A percentile compares a stretch with the other conserved stretches of the same genome.
Evolutionary conservation across 2,113 vertebrate species (phyloP).

Genomic region (Bambusicola thoracicus): DNA sequence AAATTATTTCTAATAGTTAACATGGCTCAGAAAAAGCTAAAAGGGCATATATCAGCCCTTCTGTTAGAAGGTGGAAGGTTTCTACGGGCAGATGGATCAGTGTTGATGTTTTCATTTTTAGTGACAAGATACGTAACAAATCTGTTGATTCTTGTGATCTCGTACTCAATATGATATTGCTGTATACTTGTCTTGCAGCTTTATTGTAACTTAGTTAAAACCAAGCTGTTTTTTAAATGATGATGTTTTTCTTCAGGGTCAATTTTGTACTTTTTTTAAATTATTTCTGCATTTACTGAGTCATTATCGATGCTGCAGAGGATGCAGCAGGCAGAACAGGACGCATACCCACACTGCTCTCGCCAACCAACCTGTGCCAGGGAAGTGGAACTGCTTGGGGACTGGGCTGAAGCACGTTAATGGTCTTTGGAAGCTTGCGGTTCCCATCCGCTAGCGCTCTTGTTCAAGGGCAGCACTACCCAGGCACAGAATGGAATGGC

Average conservation of each 20-base stretch:
- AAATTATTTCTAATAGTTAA: neutral
- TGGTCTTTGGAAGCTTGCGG: neutral
- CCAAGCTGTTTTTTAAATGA: neutral
- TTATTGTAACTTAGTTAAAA: slow-evolving; percentile 6
- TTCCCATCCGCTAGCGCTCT: neutral
- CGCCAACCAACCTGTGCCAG: rapidly evolving
- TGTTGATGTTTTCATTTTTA: neutral
- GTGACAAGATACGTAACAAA: neutral
- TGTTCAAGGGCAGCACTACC: neutral
- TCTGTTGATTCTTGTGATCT: slow-evolving; percentile 9
- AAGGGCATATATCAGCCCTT: neutral
- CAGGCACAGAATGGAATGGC: neutral
- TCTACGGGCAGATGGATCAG: neutral
- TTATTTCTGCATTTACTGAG: slow-evolving; percentile 22
- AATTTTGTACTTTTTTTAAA: slow-evolving; percentile 45
- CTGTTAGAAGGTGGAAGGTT: neutral
- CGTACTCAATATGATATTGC: neutral
- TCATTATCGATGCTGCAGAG: slow-evolving; percentile 31
- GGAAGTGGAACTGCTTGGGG: neutral
- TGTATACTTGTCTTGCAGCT: slow-evolving; percentile 36
- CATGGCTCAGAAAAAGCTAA: neutral
- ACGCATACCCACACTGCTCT: rapidly evolving
- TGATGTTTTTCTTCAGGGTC: slow-evolving; percentile 46
- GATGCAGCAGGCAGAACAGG: neutral
- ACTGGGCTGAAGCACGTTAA: neutral